Conservation (phyloP, 2,113 vertebrate genomes). For the Perca fluviatilis region DNA sequence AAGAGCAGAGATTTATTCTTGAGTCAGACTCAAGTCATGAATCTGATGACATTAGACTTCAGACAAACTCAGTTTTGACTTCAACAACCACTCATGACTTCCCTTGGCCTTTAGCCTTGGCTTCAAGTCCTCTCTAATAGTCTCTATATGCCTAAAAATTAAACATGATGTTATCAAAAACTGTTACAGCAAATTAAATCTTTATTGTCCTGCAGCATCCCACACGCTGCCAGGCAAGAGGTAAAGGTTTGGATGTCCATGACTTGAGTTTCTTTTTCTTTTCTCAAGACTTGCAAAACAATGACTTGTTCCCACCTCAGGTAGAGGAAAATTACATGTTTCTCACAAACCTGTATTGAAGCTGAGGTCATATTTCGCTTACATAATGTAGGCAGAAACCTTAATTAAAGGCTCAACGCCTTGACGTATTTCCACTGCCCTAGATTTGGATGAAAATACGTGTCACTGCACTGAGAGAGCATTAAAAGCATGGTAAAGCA, state of each 20-base stretch:
- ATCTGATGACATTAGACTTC: too few species aligned
- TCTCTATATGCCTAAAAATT: neutral
- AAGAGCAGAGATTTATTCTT: too few species aligned
- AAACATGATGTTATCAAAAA: neutral
- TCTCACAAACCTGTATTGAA: neutral
- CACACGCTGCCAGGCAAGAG: neutral
- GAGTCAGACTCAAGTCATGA: too few species aligned
- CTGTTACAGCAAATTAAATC: neutral
- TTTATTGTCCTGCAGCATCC: neutral
- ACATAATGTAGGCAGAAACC: conserved; percentile 7
- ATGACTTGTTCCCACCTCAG: neutral
- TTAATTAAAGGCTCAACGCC: conserved; percentile 5
- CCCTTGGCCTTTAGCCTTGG: neutral
- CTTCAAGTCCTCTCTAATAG: neutral
- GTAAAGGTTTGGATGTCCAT: neutral
- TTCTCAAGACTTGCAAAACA: neutral
- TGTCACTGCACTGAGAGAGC: conserved; percentile 4
- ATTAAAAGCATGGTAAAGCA: conserved; percentile 7
- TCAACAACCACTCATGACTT: neutral
- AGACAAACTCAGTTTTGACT: neutral
- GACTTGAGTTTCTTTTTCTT: neutral
- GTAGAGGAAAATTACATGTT: neutral
- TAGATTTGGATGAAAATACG: conserved; percentile 1
- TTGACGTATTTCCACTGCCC: conserved; percentile 10
- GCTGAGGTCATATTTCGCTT: neutral